Evolutionary conservation across 2,888 invertebrate species (phyloP), one percentile per base, ranked within the genome.

Genomic region (Tryphoninae sp.): DNA sequence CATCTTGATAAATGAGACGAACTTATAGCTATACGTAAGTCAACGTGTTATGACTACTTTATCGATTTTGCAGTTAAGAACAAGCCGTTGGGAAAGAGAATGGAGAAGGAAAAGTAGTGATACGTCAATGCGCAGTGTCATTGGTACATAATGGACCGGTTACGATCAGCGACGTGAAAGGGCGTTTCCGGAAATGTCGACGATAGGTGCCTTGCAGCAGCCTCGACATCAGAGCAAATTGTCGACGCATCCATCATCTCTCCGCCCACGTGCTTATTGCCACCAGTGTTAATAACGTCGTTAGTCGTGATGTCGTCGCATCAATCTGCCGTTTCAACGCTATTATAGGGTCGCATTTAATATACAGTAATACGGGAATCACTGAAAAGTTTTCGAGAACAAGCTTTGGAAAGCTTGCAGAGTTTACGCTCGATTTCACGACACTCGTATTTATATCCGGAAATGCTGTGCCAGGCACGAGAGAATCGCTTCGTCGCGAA

Each of bases 401-500:
- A 68, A 77, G 62, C 75, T 77, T 77, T 59, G 53, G 55, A 81
- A 77, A 81, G 80, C 80, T 81, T 73, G 78, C 80, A 77, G 84
- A 85, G 87, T 89, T 87, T 87, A 83, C 85, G 82, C 81, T 84
- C 84, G 82, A 86, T 86, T 75, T 85, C 73, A 71, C 51, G 69
- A 84, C 84, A 85, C 87, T 85, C 85, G 73, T 80, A 83, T 84
- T 84, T 82, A 69, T 62, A 80, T 67, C 80, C 75, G 76, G 77
- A 80, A 82, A 67, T 76, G 62, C 40, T 67, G 67, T 65, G 74
- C 55, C 64, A 51, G 65, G 64, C 64, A 74, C 22, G 42, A 51
- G 51, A 40, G 61, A 33, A 26, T 55, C 8, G 55, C 19, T 9
- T 19, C 19, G 19, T 13, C 19, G 49, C 19, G 49, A 67, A 75